Evolutionary conservation across 2,797 vertebrate genomes (phyloP), one percentile per base, ranked within the genome.

Genomic region (Moxostoma hubbsi): DNA sequence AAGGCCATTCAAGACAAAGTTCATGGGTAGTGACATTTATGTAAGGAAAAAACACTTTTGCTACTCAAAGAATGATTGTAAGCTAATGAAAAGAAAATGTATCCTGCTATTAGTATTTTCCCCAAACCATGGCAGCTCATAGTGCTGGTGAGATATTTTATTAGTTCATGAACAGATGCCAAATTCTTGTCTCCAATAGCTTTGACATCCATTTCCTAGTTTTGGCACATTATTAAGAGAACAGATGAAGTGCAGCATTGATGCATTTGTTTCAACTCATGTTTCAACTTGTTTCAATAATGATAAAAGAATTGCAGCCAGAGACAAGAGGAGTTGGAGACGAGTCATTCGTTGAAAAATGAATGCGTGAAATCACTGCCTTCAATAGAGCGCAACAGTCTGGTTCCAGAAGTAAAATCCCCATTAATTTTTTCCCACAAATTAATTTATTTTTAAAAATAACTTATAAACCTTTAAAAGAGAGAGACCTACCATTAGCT

Each of bases 11-110:
- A 55, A 45, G 49, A 59, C 13, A 83, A 77, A 85, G 84, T 75
- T 83, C 72, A 83, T 13, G 9, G 75, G 55, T 73, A 54, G 12
- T 81, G 81, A 85, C 79, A 85, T 85, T 85, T 85, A 43, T 63
- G 45, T 13, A 57, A 15, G 62, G 46, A 67, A 55, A 49, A 7
- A 9, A 1, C 16, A 66, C 67, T 70, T 54, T 67, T 59, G 58
- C 46, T 66, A 65, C 45, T 9, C 18, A 62, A 65, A 64, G 49
- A 81, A 80, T 16, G 43, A 61, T 71, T 3, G 18, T 7, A 71
- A 61, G 43, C 18, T 47, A 10, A 8, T 15, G 15, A 7, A 11
- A 69, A 54, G 13, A 9, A 55, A 7, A 18, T 11, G 36, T 50
- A 7, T 3, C 51, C 10, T 6, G 16, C 43, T 67, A 55, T 46